Percentiles rank a stretch among this genome's conserved stretches.
Evolutionary conservation across 2,113 vertebrate species (phyloP).

Genomic region (Pseudorhombus dupliciocellatus): DNA sequence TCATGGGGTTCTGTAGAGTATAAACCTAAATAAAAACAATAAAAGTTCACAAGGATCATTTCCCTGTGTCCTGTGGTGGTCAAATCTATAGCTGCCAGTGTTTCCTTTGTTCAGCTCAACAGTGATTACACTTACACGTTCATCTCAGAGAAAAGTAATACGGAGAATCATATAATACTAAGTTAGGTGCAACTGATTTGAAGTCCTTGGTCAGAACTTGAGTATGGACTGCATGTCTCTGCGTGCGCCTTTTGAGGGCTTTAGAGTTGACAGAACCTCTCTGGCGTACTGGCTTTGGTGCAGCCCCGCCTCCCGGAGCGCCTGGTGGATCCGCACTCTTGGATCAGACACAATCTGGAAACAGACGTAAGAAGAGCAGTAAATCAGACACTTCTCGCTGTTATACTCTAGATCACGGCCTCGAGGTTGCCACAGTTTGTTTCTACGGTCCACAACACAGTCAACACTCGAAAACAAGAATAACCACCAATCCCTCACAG

Average conservation of each 20-base stretch:
- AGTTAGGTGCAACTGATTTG: neutral
- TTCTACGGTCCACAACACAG: no score
- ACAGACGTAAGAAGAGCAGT: neutral
- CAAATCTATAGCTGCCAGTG: neutral
- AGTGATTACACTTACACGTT: neutral
- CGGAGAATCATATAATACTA: neutral
- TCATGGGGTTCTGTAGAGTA: neutral
- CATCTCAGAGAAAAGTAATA: constrained; percentile 1
- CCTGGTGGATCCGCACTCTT: constrained; percentile 88
- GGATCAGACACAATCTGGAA: constrained; percentile 91
- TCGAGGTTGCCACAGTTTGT: no score
- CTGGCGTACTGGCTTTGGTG: constrained; percentile 87
- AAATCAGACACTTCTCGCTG: constrained; percentile 28
- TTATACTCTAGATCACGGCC: neutral
- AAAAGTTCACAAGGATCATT: constrained; percentile 18
- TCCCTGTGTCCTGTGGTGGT: constrained; percentile 8
- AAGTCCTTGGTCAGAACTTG: constrained; percentile 63
- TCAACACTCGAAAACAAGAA: neutral
- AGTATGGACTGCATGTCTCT: constrained; percentile 85
- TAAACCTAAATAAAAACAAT: constrained; percentile 20
- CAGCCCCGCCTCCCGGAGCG: constrained; percentile 89
- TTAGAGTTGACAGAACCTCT: constrained; percentile 85
- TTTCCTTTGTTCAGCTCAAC: no score
- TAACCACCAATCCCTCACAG: constrained; percentile 19
- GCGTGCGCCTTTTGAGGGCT: constrained; percentile 86